Percentiles rank a stretch among this genome's conserved stretches.
These are phyloP conservation scores for Nasonia longicornis DNA, from an alignment of 1,140 invertebrate genomes.

Conservation along the genomic window DNA sequence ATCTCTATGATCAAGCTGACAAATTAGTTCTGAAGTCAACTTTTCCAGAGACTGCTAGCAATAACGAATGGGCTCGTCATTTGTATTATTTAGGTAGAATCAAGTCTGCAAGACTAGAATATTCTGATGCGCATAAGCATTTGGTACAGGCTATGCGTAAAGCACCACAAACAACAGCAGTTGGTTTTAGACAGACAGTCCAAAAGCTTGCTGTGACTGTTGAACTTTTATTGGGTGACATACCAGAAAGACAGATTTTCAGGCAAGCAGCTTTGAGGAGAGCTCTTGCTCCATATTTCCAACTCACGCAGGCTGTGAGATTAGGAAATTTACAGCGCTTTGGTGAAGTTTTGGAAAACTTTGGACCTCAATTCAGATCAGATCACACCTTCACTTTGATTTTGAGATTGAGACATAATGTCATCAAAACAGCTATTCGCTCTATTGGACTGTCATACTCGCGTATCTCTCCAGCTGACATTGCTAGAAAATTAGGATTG, in stretches of 20 bases:
- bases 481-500: constrained; percentile 92
- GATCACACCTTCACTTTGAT: constrained; percentile 97
- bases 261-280: constrained; percentile 88
- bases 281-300: constrained; percentile 94
- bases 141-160: constrained; percentile 94
- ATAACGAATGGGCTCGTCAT: constrained; percentile 98
- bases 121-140: constrained; percentile 96
- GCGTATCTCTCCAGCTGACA: constrained; percentile 93
- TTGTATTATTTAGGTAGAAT: constrained; percentile 97
- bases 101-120: constrained; percentile 96
- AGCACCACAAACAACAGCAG: constrained; percentile 95
- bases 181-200: constrained; percentile 98
- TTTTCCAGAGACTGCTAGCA: constrained; percentile 96
- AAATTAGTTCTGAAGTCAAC: constrained; percentile 96
- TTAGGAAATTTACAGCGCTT: constrained; percentile 95
- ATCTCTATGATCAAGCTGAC: constrained; percentile 94
- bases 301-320: constrained; percentile 96
- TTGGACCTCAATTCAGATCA: constrained; percentile 85
- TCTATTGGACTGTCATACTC: constrained; percentile 98
- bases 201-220: constrained; percentile 97
- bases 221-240: constrained; percentile 95
- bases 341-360: constrained; percentile 92
- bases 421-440: constrained; percentile 98
- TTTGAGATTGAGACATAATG: constrained; percentile 95
- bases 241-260: constrained; percentile 92